Evolutionary conservation across 2,797 vertebrate species (phyloP), one percentile per base, ranked within the genome.

Genomic region (Acipenser ruthenus): DNA sequence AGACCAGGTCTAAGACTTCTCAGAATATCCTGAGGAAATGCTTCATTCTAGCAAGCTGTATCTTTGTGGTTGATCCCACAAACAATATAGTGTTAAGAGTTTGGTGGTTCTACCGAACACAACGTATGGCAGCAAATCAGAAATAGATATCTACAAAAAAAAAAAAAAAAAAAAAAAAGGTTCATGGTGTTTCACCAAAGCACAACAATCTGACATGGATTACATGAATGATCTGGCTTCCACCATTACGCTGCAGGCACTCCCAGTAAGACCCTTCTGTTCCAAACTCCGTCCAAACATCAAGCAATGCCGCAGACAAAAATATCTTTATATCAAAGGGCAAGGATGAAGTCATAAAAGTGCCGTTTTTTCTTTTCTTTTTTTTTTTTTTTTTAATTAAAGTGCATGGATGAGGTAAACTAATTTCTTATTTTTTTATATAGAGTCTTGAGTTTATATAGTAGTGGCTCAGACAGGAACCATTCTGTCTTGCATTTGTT

Each of bases 381-480:
- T 78, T 79, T 84, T 68, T 79, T 84, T 68, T 80, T 76, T 78
- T 87, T 86, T 78, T 83, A 85, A 94, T 95, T 98, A 99, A 99
- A 99, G 96, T 99, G 96, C 96, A 93, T 91, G 93, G 89, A 95
- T 95, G 94, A 97, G 94, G 95, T 97, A 94, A 97, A 96, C 92
- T 93, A 96, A 93, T 91, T 89, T 90, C 47, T 82, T 84, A 62
- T 72, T 75, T 84, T 71, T 62, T 67, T 55, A 65, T 50, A 66
- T 50, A 87, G 83, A 87, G 84, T 92, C 91, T 80, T 86, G 58
- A 87, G 86, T 88, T 90, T 78, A 72, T 82, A 79, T 75, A 77
- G 82, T 78, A 73, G 78, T 77, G 73, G 77, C 78, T 99, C 93
- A 99, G 88, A 98, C 96, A 8, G 96, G 94, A 88, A 97, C 93